Conservation (phyloP, 2,888 invertebrate species). For the Dicroscelio sp. region DNA sequence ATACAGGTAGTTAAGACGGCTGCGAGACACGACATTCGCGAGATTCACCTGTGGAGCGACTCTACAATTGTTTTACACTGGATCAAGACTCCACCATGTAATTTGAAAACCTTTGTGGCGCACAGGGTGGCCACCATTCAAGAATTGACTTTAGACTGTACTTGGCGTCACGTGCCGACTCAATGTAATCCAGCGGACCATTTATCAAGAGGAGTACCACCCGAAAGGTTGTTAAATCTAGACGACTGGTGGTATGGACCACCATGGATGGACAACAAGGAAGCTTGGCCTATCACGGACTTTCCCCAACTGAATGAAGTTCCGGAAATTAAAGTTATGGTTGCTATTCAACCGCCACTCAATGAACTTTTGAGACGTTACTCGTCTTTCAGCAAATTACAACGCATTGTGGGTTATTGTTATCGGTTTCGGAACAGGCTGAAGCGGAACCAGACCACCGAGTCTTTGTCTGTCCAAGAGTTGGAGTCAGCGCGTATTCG, state of each 20-base stretch:
- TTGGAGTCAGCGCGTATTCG: too few relatives aligned
- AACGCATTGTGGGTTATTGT: background rate
- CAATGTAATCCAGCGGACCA: background rate
- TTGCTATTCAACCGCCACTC: too few relatives aligned
- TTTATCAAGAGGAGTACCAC: background rate
- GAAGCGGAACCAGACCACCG: background rate
- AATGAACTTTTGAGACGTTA: background rate
- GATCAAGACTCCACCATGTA: conserved; percentile 46
- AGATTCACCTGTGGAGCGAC: conserved; percentile 54
- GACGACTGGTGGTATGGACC: background rate
- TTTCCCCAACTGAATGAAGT: background rate
- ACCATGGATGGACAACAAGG: background rate
- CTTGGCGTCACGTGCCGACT: background rate
- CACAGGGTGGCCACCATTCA: background rate
- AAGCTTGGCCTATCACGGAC: background rate
- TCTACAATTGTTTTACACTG: conserved; percentile 46
- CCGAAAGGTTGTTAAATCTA: background rate
- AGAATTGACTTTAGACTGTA: background rate
- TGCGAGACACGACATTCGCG: background rate
- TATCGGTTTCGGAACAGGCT: background rate
- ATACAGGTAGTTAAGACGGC: background rate
- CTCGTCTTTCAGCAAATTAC: background rate
- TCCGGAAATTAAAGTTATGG: background rate
- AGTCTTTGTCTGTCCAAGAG: background rate
- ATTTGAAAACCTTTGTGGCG: conserved; percentile 29